These are phyloP conservation scores for Alosa sapidissima DNA, from an alignment of 2,797 vertebrate genomes.

Conservation along the genomic window DNA sequence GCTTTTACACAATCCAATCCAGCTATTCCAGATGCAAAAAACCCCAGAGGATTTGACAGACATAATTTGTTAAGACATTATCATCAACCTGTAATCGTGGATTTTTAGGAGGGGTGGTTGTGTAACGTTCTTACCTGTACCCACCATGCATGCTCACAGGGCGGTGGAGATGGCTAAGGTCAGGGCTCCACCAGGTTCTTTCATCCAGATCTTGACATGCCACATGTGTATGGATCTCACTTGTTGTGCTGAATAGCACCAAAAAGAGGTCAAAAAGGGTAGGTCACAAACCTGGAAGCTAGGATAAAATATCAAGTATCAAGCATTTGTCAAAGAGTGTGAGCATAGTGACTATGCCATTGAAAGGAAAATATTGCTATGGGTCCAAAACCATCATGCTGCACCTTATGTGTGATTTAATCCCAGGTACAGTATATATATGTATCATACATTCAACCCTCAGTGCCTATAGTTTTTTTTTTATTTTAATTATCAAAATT, in stretches of 20 bases:
- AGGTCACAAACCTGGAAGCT: background rate
- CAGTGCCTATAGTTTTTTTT: background rate
- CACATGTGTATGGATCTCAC: background rate
- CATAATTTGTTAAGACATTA: background rate
- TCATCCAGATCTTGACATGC: background rate
- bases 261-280: background rate
- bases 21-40: background rate
- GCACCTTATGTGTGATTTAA: background rate
- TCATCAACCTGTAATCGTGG: background rate
- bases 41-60: background rate
- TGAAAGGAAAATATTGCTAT: background rate
- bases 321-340: background rate
- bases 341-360: background rate
- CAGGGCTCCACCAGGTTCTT: background rate
- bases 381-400: background rate
- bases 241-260: background rate
- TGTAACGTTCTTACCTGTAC: background rate
- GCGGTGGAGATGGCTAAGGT: background rate
- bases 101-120: background rate
- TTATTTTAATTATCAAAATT: background rate
- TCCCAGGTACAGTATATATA: background rate
- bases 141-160: background rate
- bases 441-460: background rate
- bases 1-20: background rate
- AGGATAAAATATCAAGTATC: background rate